Conservation (phyloP, 2,113 vertebrate species). For the Dromiciops gliroides region DNA sequence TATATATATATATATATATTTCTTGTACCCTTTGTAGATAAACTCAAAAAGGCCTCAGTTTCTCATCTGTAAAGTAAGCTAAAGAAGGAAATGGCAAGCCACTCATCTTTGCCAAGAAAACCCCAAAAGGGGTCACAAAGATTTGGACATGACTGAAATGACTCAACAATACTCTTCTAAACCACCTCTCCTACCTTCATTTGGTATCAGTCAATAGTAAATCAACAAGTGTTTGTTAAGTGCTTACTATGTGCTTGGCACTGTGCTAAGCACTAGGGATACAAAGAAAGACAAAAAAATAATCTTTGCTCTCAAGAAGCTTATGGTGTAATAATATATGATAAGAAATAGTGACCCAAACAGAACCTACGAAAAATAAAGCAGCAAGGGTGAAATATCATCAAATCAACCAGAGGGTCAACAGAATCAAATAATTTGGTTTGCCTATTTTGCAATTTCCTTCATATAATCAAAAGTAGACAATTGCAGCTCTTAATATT, state of each 20-base stretch:
- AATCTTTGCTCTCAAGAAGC: neutral
- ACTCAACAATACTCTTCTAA: neutral
- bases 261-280: neutral
- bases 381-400: neutral
- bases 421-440: neutral
- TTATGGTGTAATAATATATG: neutral
- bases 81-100: neutral
- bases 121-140: neutral
- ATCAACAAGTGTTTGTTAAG: too few relatives aligned
- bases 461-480: neutral
- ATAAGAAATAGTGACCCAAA: slow-evolving; percentile 1
- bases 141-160: neutral
- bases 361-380: neutral
- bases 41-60: neutral
- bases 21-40: too few relatives aligned
- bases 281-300: neutral
- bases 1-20: too few relatives aligned
- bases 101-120: neutral
- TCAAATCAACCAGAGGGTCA: neutral
- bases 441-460: neutral
- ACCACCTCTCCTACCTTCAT: neutral
- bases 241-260: too few relatives aligned
- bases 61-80: neutral
- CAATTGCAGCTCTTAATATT: neutral
- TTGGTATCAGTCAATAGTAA: too few relatives aligned